Conservation (phyloP, 2,888 invertebrate species). For the Hyposoter didymator region DNA sequence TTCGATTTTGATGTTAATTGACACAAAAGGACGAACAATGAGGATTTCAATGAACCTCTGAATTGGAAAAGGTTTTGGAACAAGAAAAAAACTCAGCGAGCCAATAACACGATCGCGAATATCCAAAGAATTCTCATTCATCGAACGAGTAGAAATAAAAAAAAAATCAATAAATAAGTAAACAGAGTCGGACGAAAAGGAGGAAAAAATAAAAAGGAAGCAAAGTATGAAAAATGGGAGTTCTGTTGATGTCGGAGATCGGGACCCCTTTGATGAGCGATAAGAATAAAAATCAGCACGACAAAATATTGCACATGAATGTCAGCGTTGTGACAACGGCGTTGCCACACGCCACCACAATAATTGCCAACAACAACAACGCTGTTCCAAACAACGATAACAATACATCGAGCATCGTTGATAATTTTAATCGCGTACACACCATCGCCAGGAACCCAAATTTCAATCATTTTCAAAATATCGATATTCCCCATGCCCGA, state of each 20-base stretch:
- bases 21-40: no score
- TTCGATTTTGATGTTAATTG: no score
- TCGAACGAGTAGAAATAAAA: neutral
- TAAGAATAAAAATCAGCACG: constrained; percentile 43
- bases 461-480: constrained; percentile 32
- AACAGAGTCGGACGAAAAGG: no score
- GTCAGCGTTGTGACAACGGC: constrained; percentile 70
- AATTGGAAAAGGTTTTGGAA: no score
- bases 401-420: constrained; percentile 69
- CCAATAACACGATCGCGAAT: neutral
- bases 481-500: neutral
- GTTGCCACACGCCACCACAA: constrained; percentile 63
- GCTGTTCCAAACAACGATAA: constrained; percentile 69
- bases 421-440: constrained; percentile 8
- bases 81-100: neutral
- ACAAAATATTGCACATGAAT: constrained; percentile 72
- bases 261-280: constrained; percentile 73
- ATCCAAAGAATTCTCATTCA: neutral
- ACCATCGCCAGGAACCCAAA: constrained; percentile 42
- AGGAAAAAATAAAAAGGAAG: constrained; percentile 6
- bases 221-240: constrained; percentile 80
- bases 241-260: constrained; percentile 80
- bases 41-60: no score
- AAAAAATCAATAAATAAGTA: neutral
- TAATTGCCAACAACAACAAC: constrained; percentile 53